These are phyloP conservation scores for Valencia hispanica DNA, from an alignment of 2,797 vertebrate species.

Conservation along the genomic window DNA sequence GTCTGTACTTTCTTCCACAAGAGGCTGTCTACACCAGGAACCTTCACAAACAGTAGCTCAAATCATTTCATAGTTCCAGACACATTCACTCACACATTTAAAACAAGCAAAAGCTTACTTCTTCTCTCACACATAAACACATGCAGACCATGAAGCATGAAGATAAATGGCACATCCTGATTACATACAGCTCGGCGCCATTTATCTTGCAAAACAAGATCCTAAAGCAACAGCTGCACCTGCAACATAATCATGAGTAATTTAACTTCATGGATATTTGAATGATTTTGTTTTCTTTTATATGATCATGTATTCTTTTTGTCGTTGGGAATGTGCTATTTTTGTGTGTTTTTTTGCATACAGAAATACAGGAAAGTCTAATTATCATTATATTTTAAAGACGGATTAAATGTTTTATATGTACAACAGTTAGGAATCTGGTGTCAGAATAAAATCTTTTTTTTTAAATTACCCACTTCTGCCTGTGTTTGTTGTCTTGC, in stretches of 20 bases:
- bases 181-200: conserved; percentile 24
- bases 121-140: neutral
- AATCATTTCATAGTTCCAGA: neutral
- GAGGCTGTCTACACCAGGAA: neutral
- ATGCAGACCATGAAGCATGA: neutral
- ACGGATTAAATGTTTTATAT: neutral
- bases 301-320: neutral
- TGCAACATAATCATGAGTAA: neutral
- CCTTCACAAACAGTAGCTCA: neutral
- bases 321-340: neutral
- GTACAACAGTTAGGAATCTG: neutral
- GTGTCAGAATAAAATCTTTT: neutral
- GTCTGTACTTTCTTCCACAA: neutral
- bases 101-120: neutral
- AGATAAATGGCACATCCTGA: conserved; percentile 22
- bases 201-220: conserved; percentile 15
- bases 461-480: neutral
- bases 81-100: neutral
- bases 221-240: conserved; percentile 22
- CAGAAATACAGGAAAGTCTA: too few species aligned
- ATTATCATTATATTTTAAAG: neutral
- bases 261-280: conserved; percentile 11
- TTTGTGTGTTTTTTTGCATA: neutral
- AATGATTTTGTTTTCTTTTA: neutral
- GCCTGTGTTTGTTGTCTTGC: neutral